Evolutionary conservation across 2,888 invertebrate species (phyloP), one percentile per base, ranked within the genome.

Genomic region (Ormyrus nitidulus): DNA sequence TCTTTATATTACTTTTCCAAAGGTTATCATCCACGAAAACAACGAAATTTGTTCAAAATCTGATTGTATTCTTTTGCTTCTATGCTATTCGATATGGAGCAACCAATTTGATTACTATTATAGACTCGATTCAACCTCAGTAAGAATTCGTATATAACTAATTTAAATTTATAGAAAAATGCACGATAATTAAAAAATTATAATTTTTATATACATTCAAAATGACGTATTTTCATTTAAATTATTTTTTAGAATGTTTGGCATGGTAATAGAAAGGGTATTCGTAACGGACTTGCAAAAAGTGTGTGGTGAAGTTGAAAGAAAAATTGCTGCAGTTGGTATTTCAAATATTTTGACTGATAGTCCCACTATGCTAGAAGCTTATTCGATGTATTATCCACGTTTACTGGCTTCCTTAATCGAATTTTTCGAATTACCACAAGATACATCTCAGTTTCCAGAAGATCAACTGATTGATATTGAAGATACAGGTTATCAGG

Each of bases 11-110:
- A 79, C 92, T 99, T n/a, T 99, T 99, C 92, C 97, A 98, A 91
- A 93, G 99, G 75, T 92, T 99, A 51, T 96, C 97, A 2, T 95
- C 96, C 0, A 96, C 97, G 0, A 99, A 98, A 92, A 99, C 99
- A 0, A 96, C 97, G 0, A 99, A 99, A 92, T 99, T 95, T 91
- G 94, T 98, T 59, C 96, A 96, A 88, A 95, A 96, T 34, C 92
- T 99, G 6, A 95, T 99, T 81, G 96, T 97, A 0, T 99, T 98
- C 92, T 95, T 99, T 88, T 95, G 95, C 71, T 94, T 97, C 87
- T 99, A 95, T 91, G 93, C 95, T 2, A 94, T 96, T 66, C 95
- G 96, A 90, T 94, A 95, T 88, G 96, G 97, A 0, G 94, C 97
- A 0, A 92, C 93, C 74, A 91, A 93, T 72, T 92, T 99, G 13